These are phyloP conservation scores for Litocranius walleri DNA, from an alignment of 2,113 vertebrate genomes.

Conservation along the genomic window DNA sequence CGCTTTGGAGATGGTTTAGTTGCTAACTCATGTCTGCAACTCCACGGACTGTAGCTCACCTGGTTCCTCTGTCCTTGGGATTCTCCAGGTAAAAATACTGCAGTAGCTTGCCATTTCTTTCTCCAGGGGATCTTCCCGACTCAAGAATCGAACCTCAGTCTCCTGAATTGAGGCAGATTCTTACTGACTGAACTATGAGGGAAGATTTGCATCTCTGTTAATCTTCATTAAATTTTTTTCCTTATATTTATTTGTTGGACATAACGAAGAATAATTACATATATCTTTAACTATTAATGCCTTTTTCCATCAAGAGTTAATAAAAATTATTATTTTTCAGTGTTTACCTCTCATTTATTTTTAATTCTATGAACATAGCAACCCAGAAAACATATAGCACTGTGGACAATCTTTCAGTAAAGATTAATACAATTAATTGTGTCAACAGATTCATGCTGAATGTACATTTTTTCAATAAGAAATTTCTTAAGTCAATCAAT, in stretches of 20 bases:
- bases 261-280: not conserved
- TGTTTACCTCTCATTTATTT: conserved; percentile 8
- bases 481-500: not conserved
- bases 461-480: not conserved
- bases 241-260: not conserved
- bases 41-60: not conserved
- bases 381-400: not conserved
- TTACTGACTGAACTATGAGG: not conserved
- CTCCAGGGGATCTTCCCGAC: not conserved
- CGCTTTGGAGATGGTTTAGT: not conserved
- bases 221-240: not conserved
- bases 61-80: not conserved
- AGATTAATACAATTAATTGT: not conserved
- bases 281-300: not conserved
- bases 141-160: not conserved
- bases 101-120: not conserved
- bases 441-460: not conserved
- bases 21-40: not conserved
- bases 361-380: not conserved
- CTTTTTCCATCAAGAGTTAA: not conserved
- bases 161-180: not conserved
- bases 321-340: not conserved
- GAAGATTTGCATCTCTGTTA: not conserved
- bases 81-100: not conserved
- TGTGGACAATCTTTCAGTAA: not conserved